Evolutionary conservation across 1,140 invertebrate species (phyloP).

Genomic region (Sitophilus oryzae): DNA sequence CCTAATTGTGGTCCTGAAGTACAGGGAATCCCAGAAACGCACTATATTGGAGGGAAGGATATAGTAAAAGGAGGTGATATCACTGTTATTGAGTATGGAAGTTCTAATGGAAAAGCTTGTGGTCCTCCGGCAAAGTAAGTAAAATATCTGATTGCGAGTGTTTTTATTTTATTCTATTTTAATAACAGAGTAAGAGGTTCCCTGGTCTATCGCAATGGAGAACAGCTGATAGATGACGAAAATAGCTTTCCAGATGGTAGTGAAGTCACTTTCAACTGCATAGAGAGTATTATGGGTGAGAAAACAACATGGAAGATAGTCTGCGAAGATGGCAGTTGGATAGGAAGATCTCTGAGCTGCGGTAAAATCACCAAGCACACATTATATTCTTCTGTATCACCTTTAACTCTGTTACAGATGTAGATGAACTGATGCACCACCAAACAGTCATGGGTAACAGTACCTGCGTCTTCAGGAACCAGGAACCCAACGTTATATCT

Average conservation of each 20-base stretch:
- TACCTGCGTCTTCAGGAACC: slow-evolving; percentile 68
- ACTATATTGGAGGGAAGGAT: slow-evolving; percentile 56
- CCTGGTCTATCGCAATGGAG: slow-evolving; percentile 58
- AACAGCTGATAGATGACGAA: slow-evolving; percentile 44
- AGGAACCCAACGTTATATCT: slow-evolving; percentile 70
- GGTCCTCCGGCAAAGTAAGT: slow-evolving; percentile 58
- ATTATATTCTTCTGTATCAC: not conserved
- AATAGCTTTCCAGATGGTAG: slow-evolving; percentile 68
- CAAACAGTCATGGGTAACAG: slow-evolving; percentile 52
- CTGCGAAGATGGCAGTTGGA: slow-evolving; percentile 77
- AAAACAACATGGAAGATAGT: slow-evolving; percentile 76
- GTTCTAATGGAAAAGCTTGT: slow-evolving; percentile 50
- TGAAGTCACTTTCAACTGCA: slow-evolving; percentile 75
- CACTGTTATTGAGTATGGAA: slow-evolving; percentile 51
- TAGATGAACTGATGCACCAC: slow-evolving; percentile 29
- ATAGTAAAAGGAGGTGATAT: slow-evolving; percentile 61
- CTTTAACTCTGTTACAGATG: slow-evolving; percentile 44
- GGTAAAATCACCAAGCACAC: slow-evolving; percentile 43
- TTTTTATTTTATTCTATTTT: not conserved
- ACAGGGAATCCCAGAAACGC: slow-evolving; percentile 30
- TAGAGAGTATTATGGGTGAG: slow-evolving; percentile 69
- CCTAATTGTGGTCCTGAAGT: slow-evolving; percentile 48
- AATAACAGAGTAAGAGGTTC: slow-evolving; percentile 57
- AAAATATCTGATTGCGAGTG: not conserved
- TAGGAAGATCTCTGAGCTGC: slow-evolving; percentile 68